Conservation (phyloP, 2,888 invertebrate genomes). For the Chydorus sphaericus region DNA sequence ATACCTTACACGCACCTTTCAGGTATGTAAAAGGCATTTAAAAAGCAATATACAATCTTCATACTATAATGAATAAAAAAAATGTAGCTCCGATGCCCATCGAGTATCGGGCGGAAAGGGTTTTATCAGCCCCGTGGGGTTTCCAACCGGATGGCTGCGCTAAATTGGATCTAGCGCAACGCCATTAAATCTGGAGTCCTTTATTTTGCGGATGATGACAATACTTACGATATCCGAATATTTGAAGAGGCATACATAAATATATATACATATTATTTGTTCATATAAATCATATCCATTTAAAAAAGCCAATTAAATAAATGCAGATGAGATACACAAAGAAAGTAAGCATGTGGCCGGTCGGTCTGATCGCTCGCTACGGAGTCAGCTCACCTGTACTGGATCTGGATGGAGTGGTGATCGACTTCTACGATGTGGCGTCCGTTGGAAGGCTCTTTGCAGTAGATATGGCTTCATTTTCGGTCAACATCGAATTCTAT, state of each 20-base stretch:
- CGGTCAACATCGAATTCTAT: constrained; percentile 46
- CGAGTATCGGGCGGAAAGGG: constrained; percentile 33
- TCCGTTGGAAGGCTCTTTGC: constrained; percentile 51
- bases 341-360: constrained; percentile 66
- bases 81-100: constrained; percentile 40
- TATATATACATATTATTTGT: too few relatives aligned
- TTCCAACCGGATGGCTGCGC: constrained; percentile 49
- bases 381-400: constrained; percentile 51
- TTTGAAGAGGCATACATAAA: constrained; percentile 41
- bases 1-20: constrained; percentile 45
- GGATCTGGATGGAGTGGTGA: constrained; percentile 41
- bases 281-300: too few relatives aligned
- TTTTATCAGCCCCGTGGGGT: constrained; percentile 47
- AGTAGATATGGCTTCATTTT: constrained; percentile 70
- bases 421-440: constrained; percentile 60
- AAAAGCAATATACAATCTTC: neutral
- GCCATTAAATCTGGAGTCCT: constrained; percentile 44
- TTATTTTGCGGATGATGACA: constrained; percentile 65
- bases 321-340: constrained; percentile 45
- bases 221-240: constrained; percentile 50
- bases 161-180: constrained; percentile 45
- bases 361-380: constrained; percentile 56
- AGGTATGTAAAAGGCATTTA: too few relatives aligned
- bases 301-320: too few relatives aligned
- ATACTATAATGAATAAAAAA: constrained; percentile 19